Evolutionary conservation across 2,113 vertebrate species (phyloP).

Genomic region (Oncorhynchus kisutch): DNA sequence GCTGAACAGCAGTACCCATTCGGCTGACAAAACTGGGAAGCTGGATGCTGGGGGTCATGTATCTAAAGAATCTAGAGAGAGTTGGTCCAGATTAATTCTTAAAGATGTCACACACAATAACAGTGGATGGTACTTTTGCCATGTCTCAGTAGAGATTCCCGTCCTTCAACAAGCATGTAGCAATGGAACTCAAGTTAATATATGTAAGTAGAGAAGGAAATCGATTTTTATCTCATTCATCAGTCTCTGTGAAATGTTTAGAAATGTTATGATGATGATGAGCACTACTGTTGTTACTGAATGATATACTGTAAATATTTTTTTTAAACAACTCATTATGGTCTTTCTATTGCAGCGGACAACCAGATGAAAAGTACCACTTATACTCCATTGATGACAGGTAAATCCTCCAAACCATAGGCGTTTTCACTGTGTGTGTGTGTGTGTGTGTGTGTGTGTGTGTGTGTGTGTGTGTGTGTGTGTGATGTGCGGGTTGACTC

Average conservation of each 20-base stretch:
- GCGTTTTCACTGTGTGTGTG: no score
- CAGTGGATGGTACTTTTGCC: constrained; percentile 56
- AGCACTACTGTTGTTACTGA: no score
- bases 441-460: no score
- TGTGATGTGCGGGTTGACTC: no score
- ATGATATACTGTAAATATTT: not conserved
- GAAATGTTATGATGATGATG: not conserved
- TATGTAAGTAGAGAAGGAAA: constrained; percentile 56
- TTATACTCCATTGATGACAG: constrained; percentile 13
- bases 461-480: no score
- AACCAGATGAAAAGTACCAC: constrained; percentile 29
- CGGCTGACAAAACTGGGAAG: no score
- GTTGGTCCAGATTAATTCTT: not conserved
- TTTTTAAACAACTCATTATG: not conserved
- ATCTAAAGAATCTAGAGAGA: not conserved
- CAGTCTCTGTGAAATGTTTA: not conserved
- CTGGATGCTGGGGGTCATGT: no score
- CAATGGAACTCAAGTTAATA: constrained; percentile 27
- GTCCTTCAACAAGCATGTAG: fast-evolving
- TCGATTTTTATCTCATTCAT: not conserved
- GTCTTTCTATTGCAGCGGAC: constrained; percentile 41
- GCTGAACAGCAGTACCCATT: fast-evolving
- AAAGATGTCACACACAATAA: not conserved
- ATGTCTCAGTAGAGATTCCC: constrained; percentile 43
- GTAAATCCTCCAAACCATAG: not conserved